phyloP scores from a whole-genome alignment of 1,140 invertebrate genomes.

The Apis florea region DNA sequence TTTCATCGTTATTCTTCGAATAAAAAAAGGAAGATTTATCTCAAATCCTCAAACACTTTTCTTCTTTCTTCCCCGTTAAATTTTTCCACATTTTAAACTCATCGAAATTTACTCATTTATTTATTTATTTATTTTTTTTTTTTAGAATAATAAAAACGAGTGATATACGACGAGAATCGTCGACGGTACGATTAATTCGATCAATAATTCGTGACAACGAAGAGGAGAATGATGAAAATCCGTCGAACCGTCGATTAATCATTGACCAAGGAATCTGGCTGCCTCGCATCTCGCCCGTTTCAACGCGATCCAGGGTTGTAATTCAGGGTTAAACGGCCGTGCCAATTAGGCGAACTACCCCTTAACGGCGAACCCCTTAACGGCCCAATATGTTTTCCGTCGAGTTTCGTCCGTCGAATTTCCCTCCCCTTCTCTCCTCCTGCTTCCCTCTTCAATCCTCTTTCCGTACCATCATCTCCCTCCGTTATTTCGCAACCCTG shows the following conservation, averaged over 20 bases:
- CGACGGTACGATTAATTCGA: not conserved
- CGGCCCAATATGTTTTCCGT: slow-evolving; percentile 77
- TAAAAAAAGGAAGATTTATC: slow-evolving; percentile 25
- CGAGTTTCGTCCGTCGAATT: slow-evolving; percentile 44
- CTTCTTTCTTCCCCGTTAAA: not conserved
- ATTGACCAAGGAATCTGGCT: slow-evolving; percentile 60
- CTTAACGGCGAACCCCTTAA: slow-evolving; percentile 67
- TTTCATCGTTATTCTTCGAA: slow-evolving; percentile 23
- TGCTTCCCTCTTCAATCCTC: slow-evolving; percentile 1
- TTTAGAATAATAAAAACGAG: too few species aligned
- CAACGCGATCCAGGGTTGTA: slow-evolving; percentile 44
- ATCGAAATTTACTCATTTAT: not conserved
- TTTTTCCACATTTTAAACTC: too few species aligned
- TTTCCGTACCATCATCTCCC: too few species aligned
- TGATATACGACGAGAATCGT: too few species aligned
- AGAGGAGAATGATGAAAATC: not conserved
- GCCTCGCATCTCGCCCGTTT: slow-evolving; percentile 42
- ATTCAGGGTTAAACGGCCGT: slow-evolving; percentile 69
- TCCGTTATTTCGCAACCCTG: slow-evolving; percentile 39
- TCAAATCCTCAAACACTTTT: not conserved
- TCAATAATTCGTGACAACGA: not conserved
- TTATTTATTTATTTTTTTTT: not conserved
- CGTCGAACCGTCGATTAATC: slow-evolving; percentile 48
- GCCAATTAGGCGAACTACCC: slow-evolving; percentile 75
- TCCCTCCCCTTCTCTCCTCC: not conserved